Base-by-base conservation (phyloP, 2,797 vertebrate genomes). In the Spinus pinus region DNA sequence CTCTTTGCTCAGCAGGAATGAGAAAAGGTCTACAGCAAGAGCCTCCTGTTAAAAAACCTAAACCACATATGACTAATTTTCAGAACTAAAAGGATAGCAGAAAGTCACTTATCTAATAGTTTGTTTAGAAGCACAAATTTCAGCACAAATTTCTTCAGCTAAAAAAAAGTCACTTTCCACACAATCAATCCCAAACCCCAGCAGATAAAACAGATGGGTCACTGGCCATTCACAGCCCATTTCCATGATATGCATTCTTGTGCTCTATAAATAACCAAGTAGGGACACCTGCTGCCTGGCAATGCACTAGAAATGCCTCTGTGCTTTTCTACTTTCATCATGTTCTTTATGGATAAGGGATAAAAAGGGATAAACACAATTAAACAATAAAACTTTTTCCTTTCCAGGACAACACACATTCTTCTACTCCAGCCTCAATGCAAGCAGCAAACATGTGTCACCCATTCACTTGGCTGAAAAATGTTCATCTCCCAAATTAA, bases 161-260 rank as follows among this genome's bases (percentile, higher is more conserved):
- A 47, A 70, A 84, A 88, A 17, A 17, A 58, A 50, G 5, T n/a
- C 81, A 7, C 14, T 72, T 93, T 86, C 21, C 47, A 89, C 66
- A 86, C 23, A 91, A 35, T 64, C 79, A 33, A 62, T 75, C 89
- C 53, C 3, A 7, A 85, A 67, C 84, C 57, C 66, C 83, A 93
- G 78, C 70, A 93, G 93, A 92, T 78, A 82, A 94, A 94, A 88
- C 86, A 95, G 90, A 91, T 95, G 92, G 83, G 56, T 90, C 89
- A 82, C 71, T 49, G 74, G 72, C 89, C 86, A 86, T 74, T 80
- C 39, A 44, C 81, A 86, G 80, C 57, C 58, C 77, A 56, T 65
- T 95, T 94, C 93, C 95, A 94, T 50, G 15, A 31, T 42, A 70
- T 8, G 66, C 83, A 33, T 71, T 65, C 71, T 50, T 31, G 16